Conservation (phyloP, 2,888 invertebrate genomes). For the Clitarchus hookeri region DNA sequence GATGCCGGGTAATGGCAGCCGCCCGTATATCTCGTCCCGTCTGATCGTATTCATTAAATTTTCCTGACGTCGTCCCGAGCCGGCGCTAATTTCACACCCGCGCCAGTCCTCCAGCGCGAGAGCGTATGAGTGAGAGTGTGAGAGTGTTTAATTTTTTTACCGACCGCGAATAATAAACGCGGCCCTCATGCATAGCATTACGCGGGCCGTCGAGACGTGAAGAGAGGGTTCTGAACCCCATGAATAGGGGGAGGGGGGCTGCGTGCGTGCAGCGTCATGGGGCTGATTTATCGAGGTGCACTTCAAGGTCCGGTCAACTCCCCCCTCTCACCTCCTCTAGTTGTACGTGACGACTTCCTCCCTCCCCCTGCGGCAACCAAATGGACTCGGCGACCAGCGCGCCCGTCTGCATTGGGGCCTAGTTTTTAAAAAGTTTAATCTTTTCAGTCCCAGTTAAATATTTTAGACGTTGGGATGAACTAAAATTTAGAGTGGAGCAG, state of each 20-base stretch:
- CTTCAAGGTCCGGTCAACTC: not conserved
- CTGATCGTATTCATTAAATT: not conserved
- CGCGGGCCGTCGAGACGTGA: not conserved
- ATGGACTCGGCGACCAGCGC: too few relatives aligned
- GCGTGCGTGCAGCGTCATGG: not conserved
- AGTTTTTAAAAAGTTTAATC: too few relatives aligned
- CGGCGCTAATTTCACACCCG: not conserved
- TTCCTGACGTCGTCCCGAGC: not conserved
- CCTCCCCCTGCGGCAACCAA: not conserved
- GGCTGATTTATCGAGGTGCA: not conserved
- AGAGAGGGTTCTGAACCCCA: not conserved
- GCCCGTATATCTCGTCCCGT: not conserved
- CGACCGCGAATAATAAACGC: not conserved
- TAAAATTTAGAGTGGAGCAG: too few relatives aligned
- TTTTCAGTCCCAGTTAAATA: too few relatives aligned
- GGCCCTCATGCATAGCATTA: conserved; percentile 8
- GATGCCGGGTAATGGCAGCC: not conserved
- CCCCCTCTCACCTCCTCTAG: not conserved
- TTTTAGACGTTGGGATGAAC: too few relatives aligned
- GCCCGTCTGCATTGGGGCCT: too few relatives aligned
- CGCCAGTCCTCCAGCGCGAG: not conserved
- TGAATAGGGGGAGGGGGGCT: not conserved
- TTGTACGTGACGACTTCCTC: too few relatives aligned
- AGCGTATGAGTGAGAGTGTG: too few relatives aligned
- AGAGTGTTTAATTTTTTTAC: not conserved